Evolutionary conservation across 2,113 vertebrate genomes (phyloP).

Genomic region (Perca fluviatilis): DNA sequence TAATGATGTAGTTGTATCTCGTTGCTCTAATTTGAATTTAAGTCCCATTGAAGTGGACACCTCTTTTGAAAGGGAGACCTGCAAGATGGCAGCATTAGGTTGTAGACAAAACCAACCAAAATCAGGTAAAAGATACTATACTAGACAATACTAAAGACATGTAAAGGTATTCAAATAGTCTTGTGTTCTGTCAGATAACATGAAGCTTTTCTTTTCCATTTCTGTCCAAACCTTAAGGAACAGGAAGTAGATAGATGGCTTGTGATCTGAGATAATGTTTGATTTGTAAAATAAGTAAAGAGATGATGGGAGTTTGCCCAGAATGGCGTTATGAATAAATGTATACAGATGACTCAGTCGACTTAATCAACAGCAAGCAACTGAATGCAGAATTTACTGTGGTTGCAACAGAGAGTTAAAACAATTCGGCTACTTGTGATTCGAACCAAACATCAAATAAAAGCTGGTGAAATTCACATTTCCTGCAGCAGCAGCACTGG

Average conservation of each 20-base stretch:
- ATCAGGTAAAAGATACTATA: background rate
- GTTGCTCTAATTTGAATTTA: too few species aligned
- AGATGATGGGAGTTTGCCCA: background rate
- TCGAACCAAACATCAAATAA: background rate
- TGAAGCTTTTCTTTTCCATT: background rate
- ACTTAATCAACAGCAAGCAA: background rate
- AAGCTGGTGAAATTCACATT: background rate
- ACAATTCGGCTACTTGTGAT: background rate
- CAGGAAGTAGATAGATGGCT: background rate
- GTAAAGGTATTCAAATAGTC: too few species aligned
- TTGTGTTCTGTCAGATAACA: background rate
- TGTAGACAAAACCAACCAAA: background rate
- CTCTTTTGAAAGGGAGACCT: background rate
- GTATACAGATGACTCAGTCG: background rate
- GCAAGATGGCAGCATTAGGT: too few species aligned
- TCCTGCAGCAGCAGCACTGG: background rate
- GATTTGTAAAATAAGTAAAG: background rate
- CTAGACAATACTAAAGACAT: background rate
- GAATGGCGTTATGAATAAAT: background rate
- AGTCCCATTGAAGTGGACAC: background rate
- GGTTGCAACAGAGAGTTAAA: background rate
- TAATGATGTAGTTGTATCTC: background rate
- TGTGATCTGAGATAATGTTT: background rate
- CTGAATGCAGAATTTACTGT: background rate
- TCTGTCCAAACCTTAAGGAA: background rate